Evolutionary conservation across 2,888 invertebrate species (phyloP).

Genomic region (Euproctis similis): DNA sequence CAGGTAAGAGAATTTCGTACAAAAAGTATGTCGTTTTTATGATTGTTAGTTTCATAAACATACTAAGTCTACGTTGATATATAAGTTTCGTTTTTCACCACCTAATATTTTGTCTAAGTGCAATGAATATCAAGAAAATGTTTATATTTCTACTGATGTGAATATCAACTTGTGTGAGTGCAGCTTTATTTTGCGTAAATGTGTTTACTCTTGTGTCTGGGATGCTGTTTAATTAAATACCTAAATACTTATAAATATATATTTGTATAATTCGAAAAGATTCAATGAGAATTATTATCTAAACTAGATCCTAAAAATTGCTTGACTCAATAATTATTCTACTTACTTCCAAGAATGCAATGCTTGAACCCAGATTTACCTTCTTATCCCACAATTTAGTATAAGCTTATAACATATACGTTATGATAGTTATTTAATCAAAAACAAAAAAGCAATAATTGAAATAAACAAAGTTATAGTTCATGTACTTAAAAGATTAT

Average conservation of each 20-base stretch:
- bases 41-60: too few relatives aligned
- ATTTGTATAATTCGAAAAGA: slow-evolving; percentile 15
- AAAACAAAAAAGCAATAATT: too few relatives aligned
- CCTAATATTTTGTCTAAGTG: too few relatives aligned
- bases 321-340: slow-evolving; percentile 27
- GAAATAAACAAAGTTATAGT: too few relatives aligned
- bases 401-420: slow-evolving; percentile 21
- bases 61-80: too few relatives aligned
- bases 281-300: slow-evolving; percentile 20
- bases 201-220: slow-evolving; percentile 45
- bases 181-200: slow-evolving; percentile 48
- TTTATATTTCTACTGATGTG: slow-evolving; percentile 21
- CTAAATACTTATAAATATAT: slow-evolving; percentile 13
- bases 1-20: too few relatives aligned
- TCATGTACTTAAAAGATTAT: too few relatives aligned
- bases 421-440: too few relatives aligned
- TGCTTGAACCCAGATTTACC: slow-evolving; percentile 44
- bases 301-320: slow-evolving; percentile 30
- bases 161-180: slow-evolving; percentile 26
- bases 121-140: too few relatives aligned
- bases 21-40: too few relatives aligned
- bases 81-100: too few relatives aligned
- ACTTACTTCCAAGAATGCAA: slow-evolving; percentile 49
- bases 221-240: slow-evolving; percentile 36
- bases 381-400: slow-evolving; percentile 29